Evolutionary conservation across 2,113 vertebrate species (phyloP).

Genomic region (Oncorhynchus keta): DNA sequence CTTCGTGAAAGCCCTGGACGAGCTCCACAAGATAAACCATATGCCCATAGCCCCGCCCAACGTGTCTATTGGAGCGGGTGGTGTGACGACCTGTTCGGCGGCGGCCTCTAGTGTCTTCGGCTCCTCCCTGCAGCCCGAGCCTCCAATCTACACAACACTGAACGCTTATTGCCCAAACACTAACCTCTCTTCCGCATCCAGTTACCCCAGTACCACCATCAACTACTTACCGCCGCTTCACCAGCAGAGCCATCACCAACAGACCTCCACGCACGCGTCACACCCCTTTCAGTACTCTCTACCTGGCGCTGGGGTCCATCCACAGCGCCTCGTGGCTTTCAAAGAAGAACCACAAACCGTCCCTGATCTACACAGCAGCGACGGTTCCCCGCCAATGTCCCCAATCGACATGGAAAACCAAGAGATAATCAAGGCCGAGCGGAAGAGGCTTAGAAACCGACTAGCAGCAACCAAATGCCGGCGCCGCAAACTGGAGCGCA

Average conservation of each 20-base stretch:
- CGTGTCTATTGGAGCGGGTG: constrained; percentile 81
- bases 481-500: constrained; percentile 89
- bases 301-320: constrained; percentile 52
- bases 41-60: constrained; percentile 86
- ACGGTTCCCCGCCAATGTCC: constrained; percentile 84
- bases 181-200: constrained; percentile 70
- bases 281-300: constrained; percentile 67
- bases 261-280: constrained; percentile 59
- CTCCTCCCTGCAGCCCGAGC: constrained; percentile 76
- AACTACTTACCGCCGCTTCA: constrained; percentile 79
- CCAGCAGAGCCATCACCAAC: constrained; percentile 73
- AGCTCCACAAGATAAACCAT: constrained; percentile 92
- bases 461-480: constrained; percentile 91
- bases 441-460: constrained; percentile 87
- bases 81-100: constrained; percentile 73
- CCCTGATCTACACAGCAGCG: constrained; percentile 82
- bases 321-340: constrained; percentile 72
- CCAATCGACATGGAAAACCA: constrained; percentile 91
- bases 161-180: constrained; percentile 80
- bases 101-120: constrained; percentile 79
- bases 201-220: constrained; percentile 74
- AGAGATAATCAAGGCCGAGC: constrained; percentile 89
- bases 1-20: constrained; percentile 90
- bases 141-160: constrained; percentile 89
- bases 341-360: constrained; percentile 93